phyloP scores from a whole-genome alignment of 30 jellyfish, hydroid and myxozoan species.

The Hydractinia symbiolongicarpus region DNA sequence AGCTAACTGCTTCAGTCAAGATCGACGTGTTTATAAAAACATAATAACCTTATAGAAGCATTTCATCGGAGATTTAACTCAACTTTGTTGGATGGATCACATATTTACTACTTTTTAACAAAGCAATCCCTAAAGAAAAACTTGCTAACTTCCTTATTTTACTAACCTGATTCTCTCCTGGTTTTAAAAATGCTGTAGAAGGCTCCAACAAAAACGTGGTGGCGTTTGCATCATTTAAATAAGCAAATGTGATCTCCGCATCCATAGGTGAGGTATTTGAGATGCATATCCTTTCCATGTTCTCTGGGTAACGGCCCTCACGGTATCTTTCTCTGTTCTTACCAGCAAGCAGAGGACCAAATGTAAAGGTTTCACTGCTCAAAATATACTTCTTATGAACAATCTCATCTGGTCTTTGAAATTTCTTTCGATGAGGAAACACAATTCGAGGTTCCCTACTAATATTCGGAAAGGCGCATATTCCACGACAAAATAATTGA shows the following conservation, averaged over 20 bases:
- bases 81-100: too few species aligned
- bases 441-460: constrained; percentile 93
- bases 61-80: too few species aligned
- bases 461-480: constrained; percentile 86
- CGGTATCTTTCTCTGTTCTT: constrained; percentile 92
- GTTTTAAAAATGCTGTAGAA: constrained; percentile 45
- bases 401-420: constrained; percentile 70
- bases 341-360: constrained; percentile 97
- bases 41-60: too few species aligned
- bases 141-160: too few species aligned
- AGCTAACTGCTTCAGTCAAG: too few species aligned
- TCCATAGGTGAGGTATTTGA: constrained; percentile 77
- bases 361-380: constrained; percentile 68
- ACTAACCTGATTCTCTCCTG: constrained; percentile 81
- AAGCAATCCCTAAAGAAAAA: too few species aligned
- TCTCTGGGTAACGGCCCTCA: constrained; percentile 96
- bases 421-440: constrained; percentile 84
- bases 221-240: constrained; percentile 78
- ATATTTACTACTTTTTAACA: too few species aligned
- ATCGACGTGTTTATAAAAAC: too few species aligned
- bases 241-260: constrained; percentile 78
- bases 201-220: constrained; percentile 87
- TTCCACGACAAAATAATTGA: constrained; percentile 90
- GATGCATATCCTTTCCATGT: constrained; percentile 79
- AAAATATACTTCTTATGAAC: constrained; percentile 69